A percentile compares a stretch with the other conserved stretches of the same genome.
phyloP scores from a whole-genome alignment of 2,113 vertebrate genomes.

The Myrmecophaga tridactyla region DNA sequence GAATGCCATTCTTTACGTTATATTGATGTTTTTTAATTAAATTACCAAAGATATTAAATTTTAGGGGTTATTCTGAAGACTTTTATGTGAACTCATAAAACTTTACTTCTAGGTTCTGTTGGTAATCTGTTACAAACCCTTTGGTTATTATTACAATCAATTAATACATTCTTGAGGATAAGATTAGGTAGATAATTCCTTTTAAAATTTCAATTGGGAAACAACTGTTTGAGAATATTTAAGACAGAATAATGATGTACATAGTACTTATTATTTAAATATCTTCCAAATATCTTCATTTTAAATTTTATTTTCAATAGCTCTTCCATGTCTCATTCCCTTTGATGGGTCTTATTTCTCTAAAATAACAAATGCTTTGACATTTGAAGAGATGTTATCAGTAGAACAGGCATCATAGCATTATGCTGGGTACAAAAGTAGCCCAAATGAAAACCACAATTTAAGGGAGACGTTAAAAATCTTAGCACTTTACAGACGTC shows the following conservation, averaged over 20 bases:
- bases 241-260: background rate
- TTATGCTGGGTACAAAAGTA: background rate
- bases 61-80: background rate
- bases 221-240: background rate
- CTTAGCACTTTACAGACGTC: background rate
- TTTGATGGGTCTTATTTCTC: background rate
- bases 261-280: background rate
- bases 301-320: slow-evolving; percentile 1
- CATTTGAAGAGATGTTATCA: background rate
- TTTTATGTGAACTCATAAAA: background rate
- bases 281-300: background rate
- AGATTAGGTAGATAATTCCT: background rate
- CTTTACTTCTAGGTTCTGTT: background rate
- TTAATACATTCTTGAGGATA: background rate
- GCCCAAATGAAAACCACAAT: background rate
- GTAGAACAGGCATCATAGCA: background rate
- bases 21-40: slow-evolving; percentile 15
- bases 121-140: background rate
- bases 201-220: background rate
- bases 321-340: background rate
- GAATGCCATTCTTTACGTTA: background rate
- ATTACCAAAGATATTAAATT: background rate
- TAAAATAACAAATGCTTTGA: background rate
- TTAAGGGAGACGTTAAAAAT: background rate
- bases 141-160: background rate